Conservation (phyloP, 2,888 invertebrate genomes). For the Clanis bilineata region DNA sequence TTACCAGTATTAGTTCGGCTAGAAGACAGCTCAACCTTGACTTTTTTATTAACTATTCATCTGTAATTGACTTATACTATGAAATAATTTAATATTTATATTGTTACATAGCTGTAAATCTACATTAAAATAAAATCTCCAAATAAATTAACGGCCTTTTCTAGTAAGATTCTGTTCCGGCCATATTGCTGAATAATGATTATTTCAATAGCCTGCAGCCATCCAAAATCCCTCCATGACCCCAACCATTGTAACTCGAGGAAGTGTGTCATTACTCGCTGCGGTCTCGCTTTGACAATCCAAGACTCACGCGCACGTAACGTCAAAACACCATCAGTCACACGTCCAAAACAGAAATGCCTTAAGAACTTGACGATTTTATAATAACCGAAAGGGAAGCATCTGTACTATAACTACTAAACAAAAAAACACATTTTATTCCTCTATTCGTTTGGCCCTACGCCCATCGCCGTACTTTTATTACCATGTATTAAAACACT, state of each 20-base stretch:
- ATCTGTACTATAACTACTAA: conserved; percentile 47
- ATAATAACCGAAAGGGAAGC: conserved; percentile 69
- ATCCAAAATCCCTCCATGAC: not conserved
- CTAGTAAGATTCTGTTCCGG: no score
- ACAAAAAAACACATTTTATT: conserved; percentile 56
- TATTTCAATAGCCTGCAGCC: not conserved
- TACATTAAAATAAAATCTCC: not conserved
- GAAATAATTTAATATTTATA: no score
- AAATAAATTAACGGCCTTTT: not conserved
- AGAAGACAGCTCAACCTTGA: no score
- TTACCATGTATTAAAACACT: conserved; percentile 40
- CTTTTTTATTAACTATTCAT: no score
- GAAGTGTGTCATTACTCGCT: conserved; percentile 2
- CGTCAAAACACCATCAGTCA: conserved; percentile 72
- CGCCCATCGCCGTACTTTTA: conserved; percentile 69
- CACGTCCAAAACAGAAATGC: conserved; percentile 60
- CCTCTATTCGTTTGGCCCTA: conserved; percentile 62
- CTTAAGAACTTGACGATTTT: conserved; percentile 72
- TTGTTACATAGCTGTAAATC: no score
- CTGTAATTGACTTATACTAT: no score
- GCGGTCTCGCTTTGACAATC: conserved; percentile 14
- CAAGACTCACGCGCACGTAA: conserved; percentile 32
- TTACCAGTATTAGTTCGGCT: no score
- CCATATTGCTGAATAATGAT: not conserved
- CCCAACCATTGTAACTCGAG: not conserved